Base-by-base conservation (phyloP, 2,888 invertebrate genomes). In the Morpho deidamia region DNA sequence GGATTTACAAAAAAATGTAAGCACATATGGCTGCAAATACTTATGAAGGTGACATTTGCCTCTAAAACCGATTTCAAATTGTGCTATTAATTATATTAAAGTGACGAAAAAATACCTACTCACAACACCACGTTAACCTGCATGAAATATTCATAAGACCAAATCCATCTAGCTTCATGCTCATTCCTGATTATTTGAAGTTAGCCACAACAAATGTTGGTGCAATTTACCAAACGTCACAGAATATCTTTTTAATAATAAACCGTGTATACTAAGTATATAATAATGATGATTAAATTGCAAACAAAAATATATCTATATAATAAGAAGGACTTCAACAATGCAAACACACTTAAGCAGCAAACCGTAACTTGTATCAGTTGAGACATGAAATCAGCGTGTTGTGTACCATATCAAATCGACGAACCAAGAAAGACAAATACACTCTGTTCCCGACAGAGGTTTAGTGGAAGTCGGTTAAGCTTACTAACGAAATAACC, bases 131-230 rank as follows among this genome's bases (percentile, higher is more conserved):
- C 37, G 53, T 56, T 56, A 53, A 53, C 51, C 59, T 56, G 53
- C 47, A 55, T 42, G 42, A 51, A 43, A 39, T 45, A 44, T 37
- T 54, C 43, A 44, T 53, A 50, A 52, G 53, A 59, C 51, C 57
- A 49, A 47, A 53, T 56, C 59, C 53, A 59, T 53, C 59, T 59
- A 59, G 56, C 59, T 59, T 51, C 59, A 59, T 59, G 59, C 59
- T 56, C 59, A 59, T 59, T 59, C 56, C 50, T 44, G 46, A 51
- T 56, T 44, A 53, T 54, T 44, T 49, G 44, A 53, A 54, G 56
- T 59, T 59, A 59, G 59, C 59, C 56, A 59, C 59, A 59, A 56
- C 33, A 48, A 48, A 52, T 44, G 38, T 54, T 56, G 48, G 58
- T 59, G 59, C 59, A 58, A 12, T 55, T 57, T 55, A 50, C 43